Base-by-base conservation (phyloP, 1,140 invertebrate genomes). In the Drosophila carrolli region DNA sequence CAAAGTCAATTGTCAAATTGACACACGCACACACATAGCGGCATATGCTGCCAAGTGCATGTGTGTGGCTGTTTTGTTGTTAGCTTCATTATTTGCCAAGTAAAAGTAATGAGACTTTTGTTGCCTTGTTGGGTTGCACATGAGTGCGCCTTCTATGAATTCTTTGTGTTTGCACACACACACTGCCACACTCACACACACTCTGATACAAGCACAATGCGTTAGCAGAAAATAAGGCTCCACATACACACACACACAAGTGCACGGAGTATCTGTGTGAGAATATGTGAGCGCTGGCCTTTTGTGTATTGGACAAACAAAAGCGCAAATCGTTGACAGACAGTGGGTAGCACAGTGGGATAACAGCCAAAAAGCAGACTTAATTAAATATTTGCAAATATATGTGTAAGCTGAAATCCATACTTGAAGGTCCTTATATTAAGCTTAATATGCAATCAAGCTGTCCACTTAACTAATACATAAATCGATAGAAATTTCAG, bases 101-200 rank as follows among this genome's bases (percentile, higher is more conserved):
- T 88, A 88, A 88, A 88, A 88, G 83, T 88, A 88, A 88, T 88
- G 83, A 88, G 83, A 88, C 83, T 88, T 88, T 88, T 88, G 83
- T 86, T 86, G 83, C 78, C 79, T 88, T 88, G 83, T 88, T 88
- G 84, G 75, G 83, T 88, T 83, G 79, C 83, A 88, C 83, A 88
- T 88, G 83, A 89, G 75, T 88, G 84, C 83, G 75, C 79, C 83
- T 86, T 76, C 71, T 74, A 78, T 78, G 83, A 75, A 50, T 75
- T 63, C 78, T 75, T 78, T 88, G 55, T 78, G 73, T 78, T 85
- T 78, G 62, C 71, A 66, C 77, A 51, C 56, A 41, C 57, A 53
- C 46, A 32, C 57, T 29, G 51, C 51, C 48, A 38, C 19, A 51
- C 47, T 48, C 57, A 35, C 50, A 40, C 46, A 67, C 57, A 27